Evolutionary conservation across 92 coral and sea anemone genomes (phyloP).

Genomic region (Porites lobata): DNA sequence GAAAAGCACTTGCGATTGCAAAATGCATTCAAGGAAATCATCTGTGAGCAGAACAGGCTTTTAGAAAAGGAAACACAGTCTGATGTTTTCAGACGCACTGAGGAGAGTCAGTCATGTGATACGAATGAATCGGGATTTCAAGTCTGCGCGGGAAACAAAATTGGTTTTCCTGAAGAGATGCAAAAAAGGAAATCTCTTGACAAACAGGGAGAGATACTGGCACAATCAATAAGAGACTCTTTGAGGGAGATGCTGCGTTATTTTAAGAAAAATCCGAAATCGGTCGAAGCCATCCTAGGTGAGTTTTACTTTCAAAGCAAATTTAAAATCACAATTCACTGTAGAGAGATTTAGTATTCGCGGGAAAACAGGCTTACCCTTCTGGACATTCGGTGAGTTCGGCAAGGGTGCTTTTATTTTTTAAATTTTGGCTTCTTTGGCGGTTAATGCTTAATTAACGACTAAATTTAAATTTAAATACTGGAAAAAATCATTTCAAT

Average conservation of each 20-base stretch:
- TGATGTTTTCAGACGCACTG: background rate
- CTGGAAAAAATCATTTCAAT: too few species aligned
- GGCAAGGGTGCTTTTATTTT: too few species aligned
- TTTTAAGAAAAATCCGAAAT: slow-evolving; percentile 88
- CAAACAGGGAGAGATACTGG: slow-evolving; percentile 53
- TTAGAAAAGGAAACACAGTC: background rate
- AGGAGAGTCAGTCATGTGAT: too few species aligned
- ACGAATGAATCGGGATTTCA: background rate
- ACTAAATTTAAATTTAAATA: too few species aligned
- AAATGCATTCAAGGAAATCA: slow-evolving; percentile 6
- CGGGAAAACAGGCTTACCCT: background rate
- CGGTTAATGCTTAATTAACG: too few species aligned
- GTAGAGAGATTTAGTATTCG: too few species aligned
- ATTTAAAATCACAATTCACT: background rate
- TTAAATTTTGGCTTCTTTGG: too few species aligned
- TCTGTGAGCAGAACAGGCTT: background rate
- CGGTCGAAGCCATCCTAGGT: slow-evolving; percentile 83
- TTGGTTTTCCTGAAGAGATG: background rate
- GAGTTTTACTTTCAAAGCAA: background rate
- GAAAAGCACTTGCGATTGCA: slow-evolving; percentile 56
- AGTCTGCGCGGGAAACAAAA: background rate
- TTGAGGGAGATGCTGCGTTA: slow-evolving; percentile 78
- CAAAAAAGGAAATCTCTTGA: slow-evolving; percentile 44
- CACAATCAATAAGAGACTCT: slow-evolving; percentile 70
- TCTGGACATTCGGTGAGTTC: too few species aligned